Base-by-base conservation (phyloP, 2,113 vertebrate species). In the Thermophis baileyi region DNA sequence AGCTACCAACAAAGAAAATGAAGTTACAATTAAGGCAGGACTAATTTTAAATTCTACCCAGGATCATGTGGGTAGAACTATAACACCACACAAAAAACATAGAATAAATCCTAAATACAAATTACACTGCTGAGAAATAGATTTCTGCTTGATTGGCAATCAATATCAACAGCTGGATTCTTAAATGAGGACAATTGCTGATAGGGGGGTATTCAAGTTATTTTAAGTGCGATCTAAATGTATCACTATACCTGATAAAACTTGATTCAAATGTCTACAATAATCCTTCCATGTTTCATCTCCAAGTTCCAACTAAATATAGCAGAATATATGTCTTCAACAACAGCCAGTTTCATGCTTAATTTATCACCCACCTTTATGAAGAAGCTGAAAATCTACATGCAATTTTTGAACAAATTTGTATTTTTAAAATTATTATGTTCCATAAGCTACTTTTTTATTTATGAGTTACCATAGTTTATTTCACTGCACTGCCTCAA, bases 1-100 rank as follows among this genome's bases (percentile, higher is more conserved):
- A 55, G 99, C 99, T 99, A 97, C 93, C 53, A 92, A 49, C 86
- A 92, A 3, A 63, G 47, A 92, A 81, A 60, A 86, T 86, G 90
- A 49, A 92, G 63, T 40, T 93, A 94, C 89, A 57, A 91, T 89
- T 87, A 22, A 94, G 16, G 4, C 81, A 57, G 20, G 35, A 25
- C 12, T 22, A 57, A 24, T 27, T n/a, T 57, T 54, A 89, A 54
- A 60, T 92, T 35, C n/a, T 87, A 86, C 49, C 20, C 89, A 44
- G 35, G 35, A 51, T 1, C 35, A 89, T 9, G 16, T 81, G 69
- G 35, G 69, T 22, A 74, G n/a, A 81, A 81, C 6, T 54, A 49
- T 25, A 87, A 87, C 5, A 87, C 1, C 74, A 81, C 8, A 40
- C 35, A 81, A 81, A 81, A 81, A 81, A 40, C 18, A 81, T 81